These are phyloP conservation scores for Diplodus puntazzo DNA, from an alignment of 2,797 vertebrate genomes.

Conservation along the genomic window DNA sequence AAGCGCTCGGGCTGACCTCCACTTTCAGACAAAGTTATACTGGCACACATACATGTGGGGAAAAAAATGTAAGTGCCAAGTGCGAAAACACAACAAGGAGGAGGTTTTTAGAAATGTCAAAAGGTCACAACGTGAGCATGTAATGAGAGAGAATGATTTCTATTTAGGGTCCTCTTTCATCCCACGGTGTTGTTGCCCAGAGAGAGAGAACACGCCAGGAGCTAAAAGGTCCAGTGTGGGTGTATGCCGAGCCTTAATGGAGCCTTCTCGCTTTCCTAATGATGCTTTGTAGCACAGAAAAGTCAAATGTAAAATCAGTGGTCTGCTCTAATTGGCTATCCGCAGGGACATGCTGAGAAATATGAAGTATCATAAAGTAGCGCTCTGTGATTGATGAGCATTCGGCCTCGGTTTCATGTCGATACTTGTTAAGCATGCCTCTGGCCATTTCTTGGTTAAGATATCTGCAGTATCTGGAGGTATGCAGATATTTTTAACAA, in stretches of 20 bases:
- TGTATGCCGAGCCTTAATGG: conserved; percentile 42
- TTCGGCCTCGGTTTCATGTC: conserved; percentile 6
- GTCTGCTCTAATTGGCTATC: conserved; percentile 74
- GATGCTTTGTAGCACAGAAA: conserved; percentile 74
- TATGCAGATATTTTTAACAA: conserved; percentile 7
- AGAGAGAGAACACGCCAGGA: conserved; percentile 57
- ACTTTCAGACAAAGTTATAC: conserved; percentile 1
- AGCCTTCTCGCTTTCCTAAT: conserved; percentile 69
- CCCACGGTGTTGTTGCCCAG: conserved; percentile 54
- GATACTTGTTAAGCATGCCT: conserved; percentile 23
- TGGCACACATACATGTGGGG: neutral
- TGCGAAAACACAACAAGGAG: conserved; percentile 20
- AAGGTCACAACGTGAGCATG: conserved; percentile 48
- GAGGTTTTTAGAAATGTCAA: conserved; percentile 51
- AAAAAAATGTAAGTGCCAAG: conserved; percentile 14
- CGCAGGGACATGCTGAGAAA: conserved; percentile 35
- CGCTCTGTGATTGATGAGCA: conserved; percentile 41
- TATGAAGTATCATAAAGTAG: conserved; percentile 9
- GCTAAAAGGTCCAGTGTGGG: conserved; percentile 78
- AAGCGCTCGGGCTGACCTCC: neutral
- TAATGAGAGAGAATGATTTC: conserved; percentile 65
- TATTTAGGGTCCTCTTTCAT: conserved; percentile 68
- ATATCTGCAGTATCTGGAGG: neutral
- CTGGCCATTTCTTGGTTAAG: neutral
- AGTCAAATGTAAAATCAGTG: conserved; percentile 77